A percentile compares a stretch with the other conserved stretches of the same genome.
Conservation (phyloP, 2,888 invertebrate species). For the Cabera pusaria region DNA sequence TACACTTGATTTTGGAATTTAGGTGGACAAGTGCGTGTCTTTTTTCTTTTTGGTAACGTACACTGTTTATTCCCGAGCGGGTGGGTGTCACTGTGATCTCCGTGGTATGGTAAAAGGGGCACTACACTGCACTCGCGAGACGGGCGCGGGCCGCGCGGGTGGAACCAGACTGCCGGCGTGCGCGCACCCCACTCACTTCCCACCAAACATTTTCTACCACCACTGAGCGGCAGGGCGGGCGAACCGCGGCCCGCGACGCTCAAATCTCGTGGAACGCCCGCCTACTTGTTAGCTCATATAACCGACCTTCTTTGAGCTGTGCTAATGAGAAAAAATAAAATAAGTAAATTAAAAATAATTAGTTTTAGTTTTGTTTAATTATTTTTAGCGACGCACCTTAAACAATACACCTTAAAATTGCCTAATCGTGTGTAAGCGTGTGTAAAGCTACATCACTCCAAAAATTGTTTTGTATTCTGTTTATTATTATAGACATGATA, state of each 20-base stretch:
- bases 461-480: too few relatives aligned
- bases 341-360: too few relatives aligned
- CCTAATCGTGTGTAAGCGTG: too few relatives aligned
- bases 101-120: slow-evolving; percentile 41
- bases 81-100: slow-evolving; percentile 54
- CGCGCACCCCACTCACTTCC: slow-evolving; percentile 81
- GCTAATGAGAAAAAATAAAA: too few relatives aligned
- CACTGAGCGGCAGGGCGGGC: slow-evolving; percentile 54
- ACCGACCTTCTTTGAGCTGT: too few relatives aligned
- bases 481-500: too few relatives aligned
- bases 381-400: too few relatives aligned
- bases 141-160: slow-evolving; percentile 73
- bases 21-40: slow-evolving; percentile 45
- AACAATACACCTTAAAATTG: too few relatives aligned
- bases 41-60: slow-evolving; percentile 57
- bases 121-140: slow-evolving; percentile 59
- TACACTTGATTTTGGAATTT: slow-evolving; percentile 44
- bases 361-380: too few relatives aligned
- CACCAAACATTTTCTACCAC: slow-evolving; percentile 80
- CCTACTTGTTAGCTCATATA: too few relatives aligned
- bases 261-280: background rate
- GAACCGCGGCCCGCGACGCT: slow-evolving; percentile 60
- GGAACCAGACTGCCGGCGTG: slow-evolving; percentile 70
- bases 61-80: slow-evolving; percentile 57
- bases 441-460: too few relatives aligned